Conservation (phyloP, 2,797 vertebrate genomes). For the Alcedo quadribrachys region DNA sequence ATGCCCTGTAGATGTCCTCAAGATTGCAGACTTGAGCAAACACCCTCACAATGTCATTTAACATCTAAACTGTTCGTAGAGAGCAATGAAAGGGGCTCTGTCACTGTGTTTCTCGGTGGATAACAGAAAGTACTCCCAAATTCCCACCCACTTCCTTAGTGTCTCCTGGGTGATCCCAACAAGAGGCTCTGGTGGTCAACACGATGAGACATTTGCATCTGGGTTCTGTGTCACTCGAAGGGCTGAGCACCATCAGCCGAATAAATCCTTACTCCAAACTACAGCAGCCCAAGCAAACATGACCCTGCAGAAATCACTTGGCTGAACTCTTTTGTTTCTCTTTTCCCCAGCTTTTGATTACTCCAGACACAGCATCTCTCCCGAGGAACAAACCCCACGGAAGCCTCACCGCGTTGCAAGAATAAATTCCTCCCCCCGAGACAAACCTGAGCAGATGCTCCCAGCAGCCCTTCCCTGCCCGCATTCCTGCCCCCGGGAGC, state of each 20-base stretch:
- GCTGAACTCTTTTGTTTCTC: too few relatives aligned
- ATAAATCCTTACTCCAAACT: not conserved
- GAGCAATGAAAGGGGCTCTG: not conserved
- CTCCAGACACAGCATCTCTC: not conserved
- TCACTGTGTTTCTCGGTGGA: not conserved
- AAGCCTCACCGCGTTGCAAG: not conserved
- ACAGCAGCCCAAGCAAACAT: not conserved
- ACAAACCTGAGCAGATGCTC: not conserved
- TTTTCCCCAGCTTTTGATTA: not conserved
- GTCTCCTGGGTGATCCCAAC: not conserved
- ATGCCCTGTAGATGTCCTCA: not conserved
- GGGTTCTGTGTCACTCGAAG: not conserved
- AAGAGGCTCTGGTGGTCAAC: not conserved
- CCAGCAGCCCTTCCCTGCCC: not conserved
- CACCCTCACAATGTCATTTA: not conserved
- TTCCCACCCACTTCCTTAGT: not conserved
- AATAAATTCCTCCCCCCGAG: not conserved
- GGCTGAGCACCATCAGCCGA: fast-evolving
- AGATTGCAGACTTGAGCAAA: not conserved
- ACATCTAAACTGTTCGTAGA: not conserved
- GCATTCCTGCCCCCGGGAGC: not conserved
- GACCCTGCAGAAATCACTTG: not conserved
- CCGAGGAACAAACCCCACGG: not conserved
- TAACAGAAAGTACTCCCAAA: not conserved
- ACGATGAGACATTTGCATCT: fast-evolving